Evolutionary conservation across 2,888 invertebrate species (phyloP), one percentile per base, ranked within the genome.

Genomic region (Eustalomyia histrio): DNA sequence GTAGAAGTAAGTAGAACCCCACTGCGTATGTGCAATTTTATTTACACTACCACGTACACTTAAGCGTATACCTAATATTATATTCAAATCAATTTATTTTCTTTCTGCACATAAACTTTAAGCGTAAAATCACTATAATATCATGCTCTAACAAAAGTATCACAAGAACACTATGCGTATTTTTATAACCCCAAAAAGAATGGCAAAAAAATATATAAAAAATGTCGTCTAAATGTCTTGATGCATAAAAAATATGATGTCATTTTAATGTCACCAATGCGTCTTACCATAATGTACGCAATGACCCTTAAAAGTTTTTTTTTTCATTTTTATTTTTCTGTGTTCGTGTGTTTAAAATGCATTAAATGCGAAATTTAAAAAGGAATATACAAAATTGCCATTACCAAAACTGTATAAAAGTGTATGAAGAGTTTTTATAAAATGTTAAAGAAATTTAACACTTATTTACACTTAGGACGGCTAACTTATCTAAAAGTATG

Each of bases 231-330:
- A 55, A 55, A 35, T 60, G 69, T 69, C 73, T 69, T 39, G 6
- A n/a, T 61, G 53, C 58, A 17, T 18, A n/a, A 29, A 29, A 52
- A n/a, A 29, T 53, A 60, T 81, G 78, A 81, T 78, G 78, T 63
- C 78, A 71, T 61, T 39, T 68, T 58, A 58, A 35, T 74, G 74
- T 52, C 74, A 63, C 65, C 76, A 78, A 60, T 63, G 65, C 64
- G 61, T 71, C 63, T 78, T 57, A 14, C 50, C 17, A 24, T 71
- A 24, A 17, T 57, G 17, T 14, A 78, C 60, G 78, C 81, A 71
- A 18, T 71, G 69, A 63, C 74, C 57, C 33, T 18, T 43, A 69
- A 33, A 68, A 9, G 16, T 14, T 52, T 69, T 68, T 18, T 43
- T n/a, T 68, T n/a, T n/a, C n/a, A n/a, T n/a, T n/a, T n/a, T n/a